These are phyloP conservation scores for Cyrtorhinus lividipennis DNA, from an alignment of 1,140 invertebrate species.

Conservation along the genomic window DNA sequence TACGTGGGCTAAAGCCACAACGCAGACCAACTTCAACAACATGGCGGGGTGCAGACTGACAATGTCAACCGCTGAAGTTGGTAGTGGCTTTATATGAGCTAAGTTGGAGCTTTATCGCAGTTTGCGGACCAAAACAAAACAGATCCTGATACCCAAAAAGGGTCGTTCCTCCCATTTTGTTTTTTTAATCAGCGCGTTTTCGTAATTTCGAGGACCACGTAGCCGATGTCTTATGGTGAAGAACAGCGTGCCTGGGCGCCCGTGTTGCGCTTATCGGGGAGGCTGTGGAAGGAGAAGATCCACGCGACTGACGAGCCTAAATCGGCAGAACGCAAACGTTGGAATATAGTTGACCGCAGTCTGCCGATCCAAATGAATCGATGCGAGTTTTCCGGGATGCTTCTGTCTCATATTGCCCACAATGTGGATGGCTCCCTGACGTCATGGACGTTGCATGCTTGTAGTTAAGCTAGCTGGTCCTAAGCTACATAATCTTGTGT, in stretches of 20 bases:
- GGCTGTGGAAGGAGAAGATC: neutral
- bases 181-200: neutral
- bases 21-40: neutral
- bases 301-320: too few relatives aligned
- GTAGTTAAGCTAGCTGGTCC: too few relatives aligned
- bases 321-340: too few relatives aligned
- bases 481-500: too few relatives aligned
- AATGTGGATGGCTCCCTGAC: too few relatives aligned
- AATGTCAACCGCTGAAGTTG: neutral
- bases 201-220: neutral
- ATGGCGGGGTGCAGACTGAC: neutral
- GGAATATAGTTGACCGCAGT: too few relatives aligned
- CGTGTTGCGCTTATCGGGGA: neutral
- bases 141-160: neutral
- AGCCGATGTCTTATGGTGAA: neutral
- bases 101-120: neutral
- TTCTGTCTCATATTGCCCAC: too few relatives aligned
- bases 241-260: neutral
- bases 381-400: too few relatives aligned
- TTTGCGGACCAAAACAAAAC: neutral
- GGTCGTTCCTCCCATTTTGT: neutral
- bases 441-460: too few relatives aligned
- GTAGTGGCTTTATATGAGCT: neutral
- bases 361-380: too few relatives aligned
- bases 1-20: neutral